Evolutionary conservation across 2,888 invertebrate species (phyloP).

Genomic region (Linhomoeus sp.): DNA sequence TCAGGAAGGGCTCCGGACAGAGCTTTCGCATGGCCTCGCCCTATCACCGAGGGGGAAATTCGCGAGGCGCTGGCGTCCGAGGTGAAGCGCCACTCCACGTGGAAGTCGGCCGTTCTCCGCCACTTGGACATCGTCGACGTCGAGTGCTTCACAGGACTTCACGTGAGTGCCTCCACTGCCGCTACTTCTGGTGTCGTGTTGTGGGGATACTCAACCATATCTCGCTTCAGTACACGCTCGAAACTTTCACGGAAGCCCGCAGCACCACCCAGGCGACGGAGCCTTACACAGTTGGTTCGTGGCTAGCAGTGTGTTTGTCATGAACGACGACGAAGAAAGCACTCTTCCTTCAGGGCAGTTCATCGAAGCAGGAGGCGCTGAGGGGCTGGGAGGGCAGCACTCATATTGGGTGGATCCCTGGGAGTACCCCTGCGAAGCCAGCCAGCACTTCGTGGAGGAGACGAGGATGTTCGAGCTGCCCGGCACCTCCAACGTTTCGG

Average conservation of each 20-base stretch:
- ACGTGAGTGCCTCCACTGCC: background rate
- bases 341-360: slow-evolving; percentile 1
- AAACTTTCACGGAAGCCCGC: slow-evolving; percentile 24
- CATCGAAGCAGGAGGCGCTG: background rate
- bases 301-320: no score
- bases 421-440: slow-evolving; percentile 7
- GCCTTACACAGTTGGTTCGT: slow-evolving; percentile 10
- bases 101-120: slow-evolving; percentile 15
- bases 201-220: no score
- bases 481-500: slow-evolving; percentile 1
- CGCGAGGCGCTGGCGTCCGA: slow-evolving; percentile 17
- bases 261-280: slow-evolving; percentile 20
- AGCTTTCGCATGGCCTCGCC: slow-evolving; percentile 16
- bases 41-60: slow-evolving; percentile 21
- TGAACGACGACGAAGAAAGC: no score
- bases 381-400: slow-evolving; percentile 7
- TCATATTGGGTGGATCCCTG: slow-evolving; percentile 17
- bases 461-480: slow-evolving; percentile 3
- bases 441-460: slow-evolving; percentile 3
- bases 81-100: slow-evolving; percentile 13
- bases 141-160: background rate
- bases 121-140: slow-evolving; percentile 19
- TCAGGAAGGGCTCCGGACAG: no score
- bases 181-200: no score
- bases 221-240: slow-evolving; percentile 20